Evolutionary conservation across 2,888 invertebrate species (phyloP), one percentile per base, ranked within the genome.

Genomic region (Anorthoa munda): DNA sequence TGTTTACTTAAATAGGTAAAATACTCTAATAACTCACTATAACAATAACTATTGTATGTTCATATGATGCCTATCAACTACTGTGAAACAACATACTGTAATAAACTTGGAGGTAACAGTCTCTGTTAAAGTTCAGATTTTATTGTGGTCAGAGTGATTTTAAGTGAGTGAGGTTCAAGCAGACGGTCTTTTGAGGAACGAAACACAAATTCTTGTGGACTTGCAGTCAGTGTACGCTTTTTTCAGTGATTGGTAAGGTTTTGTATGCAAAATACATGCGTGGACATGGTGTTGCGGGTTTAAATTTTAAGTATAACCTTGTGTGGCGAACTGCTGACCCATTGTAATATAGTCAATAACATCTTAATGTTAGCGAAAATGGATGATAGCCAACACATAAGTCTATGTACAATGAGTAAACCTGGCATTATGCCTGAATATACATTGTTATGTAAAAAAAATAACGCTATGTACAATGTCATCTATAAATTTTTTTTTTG

Each of bases 361-460:
- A 53, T 55, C 21, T 71, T 59, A 55, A 66, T 69, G 59, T 63
- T 58, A 51, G 50, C 39, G 65, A 31, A 75, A 72, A 83, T 81
- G 81, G 86, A 75, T 76, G 55, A 51, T 11, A 66, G 86, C 84
- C 86, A 84, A 81, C 21, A 23, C 55, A 66, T 66, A 69, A 68
- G 18, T 53, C 31, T 56, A 55, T 58, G 21, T 64, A 71, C 23
- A 66, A 61, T 66, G 60, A 53, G 65, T 21, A 53, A 59, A 23
- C 31, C 59, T 84, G 84, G 84, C 86, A 78, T 13, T 26, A 26
- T 66, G 85, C 85, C 83, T 83, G 59, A 79, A 59, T 56, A 64
- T 56, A 39, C n/a, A 1, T 45, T 65, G 55, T 77, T 76, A 67
- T 81, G 45, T 64, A 64, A 66, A 55, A 53, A 55, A 58, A 46